Evolutionary conservation across 2,797 vertebrate genomes (phyloP), one percentile per base, ranked within the genome.

Genomic region (Phyllotis vaccarum): DNA sequence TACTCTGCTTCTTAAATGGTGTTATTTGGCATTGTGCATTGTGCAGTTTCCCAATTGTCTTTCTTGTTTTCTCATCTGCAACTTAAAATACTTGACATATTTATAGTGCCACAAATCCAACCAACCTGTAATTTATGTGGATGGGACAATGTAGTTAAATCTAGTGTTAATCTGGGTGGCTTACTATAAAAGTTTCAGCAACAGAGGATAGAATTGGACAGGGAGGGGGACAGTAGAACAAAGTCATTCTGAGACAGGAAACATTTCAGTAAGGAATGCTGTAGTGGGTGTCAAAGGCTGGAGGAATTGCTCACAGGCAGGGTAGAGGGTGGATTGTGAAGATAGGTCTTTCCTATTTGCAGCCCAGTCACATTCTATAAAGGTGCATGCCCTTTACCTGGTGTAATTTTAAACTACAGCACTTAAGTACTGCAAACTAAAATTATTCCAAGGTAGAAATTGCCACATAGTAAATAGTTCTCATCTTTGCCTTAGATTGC

Each of bases 191-290:
- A 13, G n/a, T 62, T 68, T 90, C 37, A 46, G 34, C 37, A 14
- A 31, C 16, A 19, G 3, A n/a, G 16, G 37, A 27, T 29, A 37
- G 66, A 62, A 75, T 13, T 54, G 31, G 64, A 49, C 19, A 64
- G 22, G 2, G n/a, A 24, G 5, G 82, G 12, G 9, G 3, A 64
- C 8, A 52, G 14, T 1, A 87, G 31, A n/a, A n/a, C 0, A 0
- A 3, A 62, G 29, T 1, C 3, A 37, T 89, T 91, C 79, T 60
- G 60, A 27, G n/a, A 94, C 11, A 49, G 14, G 58, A 43, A 49
- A 8, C 27, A 0, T 34, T 62, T 6, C 12, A 9, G 19, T 11
- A 10, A 6, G 24, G 64, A 83, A 52, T 3, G 34, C 7, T 12
- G 0, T 13, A 1, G 6, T 2, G 2, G 22, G 5, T 6, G 13